These are phyloP conservation scores for Dipus sagitta DNA, from an alignment of 2,797 vertebrate genomes.

Conservation along the genomic window DNA sequence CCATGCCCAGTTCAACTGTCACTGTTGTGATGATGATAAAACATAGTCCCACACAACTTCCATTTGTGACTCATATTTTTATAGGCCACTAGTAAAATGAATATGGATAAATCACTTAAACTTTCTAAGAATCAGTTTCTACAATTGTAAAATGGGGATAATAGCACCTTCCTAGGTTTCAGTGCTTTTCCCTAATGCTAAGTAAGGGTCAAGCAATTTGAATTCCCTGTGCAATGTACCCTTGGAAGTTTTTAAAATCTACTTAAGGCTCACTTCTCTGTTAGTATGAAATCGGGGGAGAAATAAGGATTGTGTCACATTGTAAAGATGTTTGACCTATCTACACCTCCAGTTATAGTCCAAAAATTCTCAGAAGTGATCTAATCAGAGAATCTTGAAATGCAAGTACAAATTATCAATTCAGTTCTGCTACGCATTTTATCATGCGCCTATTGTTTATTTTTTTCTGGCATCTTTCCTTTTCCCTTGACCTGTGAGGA, in stretches of 20 bases:
- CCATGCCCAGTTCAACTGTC: too few relatives aligned
- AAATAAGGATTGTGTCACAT: constrained; percentile 28
- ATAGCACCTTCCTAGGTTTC: not conserved
- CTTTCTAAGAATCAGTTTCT: not conserved
- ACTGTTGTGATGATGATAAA: not conserved
- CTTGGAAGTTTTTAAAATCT: not conserved
- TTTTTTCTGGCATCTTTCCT: constrained; percentile 38
- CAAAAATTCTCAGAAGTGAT: constrained; percentile 20
- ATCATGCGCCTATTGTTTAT: not conserved
- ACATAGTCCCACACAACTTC: not conserved
- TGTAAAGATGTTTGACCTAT: constrained; percentile 8
- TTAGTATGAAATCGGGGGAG: not conserved
- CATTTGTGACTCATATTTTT: not conserved
- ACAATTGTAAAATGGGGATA: constrained; percentile 26
- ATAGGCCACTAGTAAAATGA: not conserved
- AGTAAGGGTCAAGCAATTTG: constrained; percentile 4
- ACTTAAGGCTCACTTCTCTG: not conserved
- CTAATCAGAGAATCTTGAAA: constrained; percentile 7
- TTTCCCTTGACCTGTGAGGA: not conserved
- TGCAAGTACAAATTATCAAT: constrained; percentile 27
- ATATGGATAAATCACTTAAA: not conserved
- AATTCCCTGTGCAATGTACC: not conserved
- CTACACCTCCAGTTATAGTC: constrained; percentile 18
- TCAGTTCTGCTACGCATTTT: not conserved
- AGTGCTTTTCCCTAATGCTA: not conserved